Evolutionary conservation across 2,113 vertebrate species (phyloP), one percentile per base, ranked within the genome.

Genomic region (Arothron firmamentum): DNA sequence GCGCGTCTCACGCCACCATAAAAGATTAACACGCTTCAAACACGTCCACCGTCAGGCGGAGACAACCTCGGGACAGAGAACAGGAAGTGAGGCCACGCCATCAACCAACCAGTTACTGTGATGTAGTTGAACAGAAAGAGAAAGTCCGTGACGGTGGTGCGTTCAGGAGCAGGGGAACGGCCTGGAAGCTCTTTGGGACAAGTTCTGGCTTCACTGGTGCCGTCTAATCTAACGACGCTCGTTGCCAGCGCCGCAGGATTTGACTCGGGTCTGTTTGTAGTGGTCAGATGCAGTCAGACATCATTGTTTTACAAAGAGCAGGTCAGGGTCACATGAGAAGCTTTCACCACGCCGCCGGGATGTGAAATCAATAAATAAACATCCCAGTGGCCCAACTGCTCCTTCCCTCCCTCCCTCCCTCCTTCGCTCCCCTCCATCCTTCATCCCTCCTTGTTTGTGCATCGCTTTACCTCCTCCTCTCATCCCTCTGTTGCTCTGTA

Each of bases 351-450:
- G 20, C 14, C 3, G 46, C 13, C 67, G 20, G 67, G 67, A 77
- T 73, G 72, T 67, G 52, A 46, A 80, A 88, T 81, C 81, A 77
- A 84, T 84, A 79, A 9, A 52, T 63, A 56, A 73, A 60, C 50
- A 62, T 81, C 69, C 62, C 66, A 54, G 7, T 59, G 51, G 56
- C 62, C 52, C 66, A 53, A 34, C 54, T 18, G 64, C 28, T 46
- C 51, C 56, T 11, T 59, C 41, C 41, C 14, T n/a, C 43, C 19
- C 7, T 59, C 41, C 41, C 14, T n/a, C 43, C 19, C 7, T 59
- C 41, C 41, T 15, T n/a, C 28, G 17, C 31, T 46, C 47, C 19
- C 49, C 31, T 49, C 20, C 21, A 52, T 50, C 5, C 38, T 38
- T 57, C 25, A 16, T 41, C 43, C 19, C 57, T 56, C 55, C 51